Base-by-base conservation (phyloP, 2,797 vertebrate species). In the Oreochromis mossambicus region DNA sequence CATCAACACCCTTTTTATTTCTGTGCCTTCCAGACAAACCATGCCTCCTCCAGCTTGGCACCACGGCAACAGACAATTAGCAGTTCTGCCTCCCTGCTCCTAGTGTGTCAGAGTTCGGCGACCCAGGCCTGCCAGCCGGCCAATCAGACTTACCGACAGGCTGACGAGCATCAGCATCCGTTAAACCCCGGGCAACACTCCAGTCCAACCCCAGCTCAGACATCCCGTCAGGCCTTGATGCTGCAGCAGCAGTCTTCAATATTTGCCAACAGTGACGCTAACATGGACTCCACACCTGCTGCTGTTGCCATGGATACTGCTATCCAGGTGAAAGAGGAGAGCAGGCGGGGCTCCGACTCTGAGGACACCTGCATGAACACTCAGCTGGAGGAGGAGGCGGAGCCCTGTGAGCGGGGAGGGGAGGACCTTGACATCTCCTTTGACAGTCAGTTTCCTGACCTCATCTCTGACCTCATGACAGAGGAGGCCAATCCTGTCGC, bases 391-490 rank as follows among this genome's bases (percentile, higher is more conserved):
- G 91, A 88, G 21, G 95, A 89, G 80, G 63, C 75, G 3, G 76
- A 84, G 73, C 89, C 85, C 24, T 83, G 88, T 1, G 84, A 90
- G 21, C 84, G 61, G 0, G 89, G 84, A 50, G 95, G 91, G 75
- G 93, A 93, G 19, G 95, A 97, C 80, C 93, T 96, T 0, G 95
- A 97, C 79, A 96, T 97, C 52, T 96, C 97, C 19, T 97, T 98
- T 38, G 96, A 97, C 92, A 96, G 96, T 91, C 94, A 96, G 85
- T 97, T 98, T 83, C 97, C 97, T 0, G 97, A 98, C 90, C 96
- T 98, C 41, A 97, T 98, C 87, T 96, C 97, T 5, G 97, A 98
- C 87, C 95, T 98, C 86, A 97, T 98, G 79, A 92, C 92, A 0
- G 96, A 96, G 2, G 95, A 95, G n/a, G 51, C 92, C 36, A 80